phyloP scores from a whole-genome alignment of 2,797 vertebrate genomes.

The Cygnus olor region DNA sequence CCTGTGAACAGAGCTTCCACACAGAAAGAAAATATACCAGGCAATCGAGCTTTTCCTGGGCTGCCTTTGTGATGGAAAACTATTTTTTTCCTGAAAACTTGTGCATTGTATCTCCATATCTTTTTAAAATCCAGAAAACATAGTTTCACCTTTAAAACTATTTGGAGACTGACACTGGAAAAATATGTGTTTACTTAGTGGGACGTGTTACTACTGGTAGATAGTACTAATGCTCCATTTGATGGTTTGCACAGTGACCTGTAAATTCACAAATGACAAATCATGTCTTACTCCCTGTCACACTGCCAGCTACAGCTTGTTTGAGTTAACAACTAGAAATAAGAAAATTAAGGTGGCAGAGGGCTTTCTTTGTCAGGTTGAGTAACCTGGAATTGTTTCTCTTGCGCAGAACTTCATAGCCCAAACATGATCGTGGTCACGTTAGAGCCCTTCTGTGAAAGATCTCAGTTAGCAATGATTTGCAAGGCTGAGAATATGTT shows the following conservation, averaged over 20 bases:
- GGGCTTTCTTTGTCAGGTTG: neutral
- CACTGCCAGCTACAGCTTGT: neutral
- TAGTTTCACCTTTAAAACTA: neutral
- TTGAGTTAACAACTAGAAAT: neutral
- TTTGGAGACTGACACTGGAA: neutral
- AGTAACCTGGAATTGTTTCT: neutral
- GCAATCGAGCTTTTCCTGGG: neutral
- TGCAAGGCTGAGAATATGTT: neutral
- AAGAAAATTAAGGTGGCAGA: neutral
- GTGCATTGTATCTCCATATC: neutral
- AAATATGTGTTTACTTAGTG: neutral
- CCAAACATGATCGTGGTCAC: neutral
- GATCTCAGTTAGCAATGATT: neutral
- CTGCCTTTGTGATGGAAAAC: neutral
- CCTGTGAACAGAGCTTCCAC: neutral
- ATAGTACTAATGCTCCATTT: neutral
- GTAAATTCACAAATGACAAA: constrained; percentile 1
- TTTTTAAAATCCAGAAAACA: neutral
- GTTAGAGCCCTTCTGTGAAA: neutral
- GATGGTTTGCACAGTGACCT: neutral
- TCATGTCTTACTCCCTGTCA: neutral
- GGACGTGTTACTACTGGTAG: neutral
- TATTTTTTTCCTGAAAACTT: neutral
- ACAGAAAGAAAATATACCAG: neutral
- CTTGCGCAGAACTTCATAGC: neutral